Evolutionary conservation across 2,797 vertebrate genomes (phyloP).

Genomic region (Prionace glauca): DNA sequence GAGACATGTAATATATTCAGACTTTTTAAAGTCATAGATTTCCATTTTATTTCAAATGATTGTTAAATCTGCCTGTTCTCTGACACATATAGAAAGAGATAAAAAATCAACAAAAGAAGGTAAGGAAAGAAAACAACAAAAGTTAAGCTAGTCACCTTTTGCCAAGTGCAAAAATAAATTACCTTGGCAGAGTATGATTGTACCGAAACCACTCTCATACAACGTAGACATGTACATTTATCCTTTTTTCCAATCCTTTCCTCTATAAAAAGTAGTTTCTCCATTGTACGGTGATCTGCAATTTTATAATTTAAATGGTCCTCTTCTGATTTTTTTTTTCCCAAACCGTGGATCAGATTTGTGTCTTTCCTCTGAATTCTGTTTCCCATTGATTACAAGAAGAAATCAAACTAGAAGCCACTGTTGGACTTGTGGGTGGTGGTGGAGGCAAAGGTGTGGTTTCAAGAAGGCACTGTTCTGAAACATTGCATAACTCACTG

Average conservation of each 20-base stretch:
- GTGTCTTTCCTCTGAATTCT: no score
- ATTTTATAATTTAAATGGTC: no score
- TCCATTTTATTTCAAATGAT: conserved; percentile 7
- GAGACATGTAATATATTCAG: neutral
- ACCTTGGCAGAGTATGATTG: neutral
- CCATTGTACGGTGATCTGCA: no score
- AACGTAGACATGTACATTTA: neutral
- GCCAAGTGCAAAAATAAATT: neutral
- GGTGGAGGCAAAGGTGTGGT: no score
- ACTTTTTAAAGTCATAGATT: neutral
- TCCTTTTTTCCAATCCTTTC: neutral
- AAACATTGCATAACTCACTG: no score
- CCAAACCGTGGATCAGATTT: no score
- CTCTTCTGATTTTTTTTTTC: no score
- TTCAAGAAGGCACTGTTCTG: no score
- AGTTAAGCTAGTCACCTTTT: neutral
- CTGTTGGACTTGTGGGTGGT: no score
- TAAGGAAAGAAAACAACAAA: no score
- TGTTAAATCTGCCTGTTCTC: neutral
- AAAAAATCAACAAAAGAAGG: neutral
- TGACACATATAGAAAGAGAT: neutral
- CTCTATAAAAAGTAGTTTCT: neutral
- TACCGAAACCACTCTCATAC: neutral
- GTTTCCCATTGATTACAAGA: no score
- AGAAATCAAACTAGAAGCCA: no score